These are phyloP conservation scores for Eulithis testata DNA, from an alignment of 2,888 invertebrate species.

Conservation along the genomic window DNA sequence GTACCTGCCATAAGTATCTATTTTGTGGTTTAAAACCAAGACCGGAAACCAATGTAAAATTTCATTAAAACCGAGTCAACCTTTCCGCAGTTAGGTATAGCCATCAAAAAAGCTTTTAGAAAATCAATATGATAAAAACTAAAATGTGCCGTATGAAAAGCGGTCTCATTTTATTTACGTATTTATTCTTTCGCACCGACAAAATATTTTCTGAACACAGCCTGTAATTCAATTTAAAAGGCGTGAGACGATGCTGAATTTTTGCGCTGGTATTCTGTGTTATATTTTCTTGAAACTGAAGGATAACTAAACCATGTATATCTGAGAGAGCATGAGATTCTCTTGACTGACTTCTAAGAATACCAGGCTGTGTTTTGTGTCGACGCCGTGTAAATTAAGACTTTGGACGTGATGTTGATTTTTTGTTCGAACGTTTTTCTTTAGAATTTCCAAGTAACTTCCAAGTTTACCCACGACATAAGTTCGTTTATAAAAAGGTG, in stretches of 20 bases:
- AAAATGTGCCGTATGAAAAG: slow-evolving; percentile 21
- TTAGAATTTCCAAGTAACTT: slow-evolving; percentile 18
- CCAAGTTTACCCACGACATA: background rate
- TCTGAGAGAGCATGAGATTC: background rate
- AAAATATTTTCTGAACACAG: slow-evolving; percentile 83
- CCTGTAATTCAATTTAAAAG: slow-evolving; percentile 75
- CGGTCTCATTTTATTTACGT: slow-evolving; percentile 43
- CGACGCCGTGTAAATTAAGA: slow-evolving; percentile 52
- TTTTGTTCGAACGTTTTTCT: slow-evolving; percentile 26
- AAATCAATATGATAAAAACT: too few species aligned
- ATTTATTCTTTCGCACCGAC: slow-evolving; percentile 79
- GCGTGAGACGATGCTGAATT: slow-evolving; percentile 40
- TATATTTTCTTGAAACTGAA: background rate
- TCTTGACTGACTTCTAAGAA: background rate
- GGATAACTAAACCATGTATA: too few species aligned
- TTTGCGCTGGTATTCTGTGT: slow-evolving; percentile 3
- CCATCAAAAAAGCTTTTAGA: too few species aligned
- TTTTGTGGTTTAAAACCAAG: too few species aligned
- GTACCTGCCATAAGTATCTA: too few species aligned
- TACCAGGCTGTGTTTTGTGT: slow-evolving; percentile 33
- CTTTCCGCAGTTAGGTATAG: too few species aligned
- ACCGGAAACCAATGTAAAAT: too few species aligned
- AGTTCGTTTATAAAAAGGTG: background rate
- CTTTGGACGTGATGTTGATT: slow-evolving; percentile 33
- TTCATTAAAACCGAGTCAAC: too few species aligned